A percentile compares a stretch with the other conserved stretches of the same genome.
Conservation (phyloP, 2,797 vertebrate species). For the Botia almorhae region DNA sequence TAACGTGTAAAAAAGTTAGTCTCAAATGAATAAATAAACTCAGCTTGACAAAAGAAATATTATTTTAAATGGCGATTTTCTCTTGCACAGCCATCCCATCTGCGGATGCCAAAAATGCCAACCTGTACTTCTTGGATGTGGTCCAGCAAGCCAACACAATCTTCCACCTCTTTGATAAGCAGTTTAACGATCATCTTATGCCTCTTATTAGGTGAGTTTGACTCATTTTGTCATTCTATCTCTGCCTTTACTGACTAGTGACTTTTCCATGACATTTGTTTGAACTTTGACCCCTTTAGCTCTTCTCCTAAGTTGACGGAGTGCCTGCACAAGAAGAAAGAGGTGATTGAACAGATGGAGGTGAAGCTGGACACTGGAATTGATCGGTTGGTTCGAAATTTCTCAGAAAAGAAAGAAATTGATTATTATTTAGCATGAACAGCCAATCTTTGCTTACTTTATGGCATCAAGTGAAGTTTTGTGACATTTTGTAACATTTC, state of each 20-base stretch:
- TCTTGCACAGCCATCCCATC: slow-evolving; percentile 89
- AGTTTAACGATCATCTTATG: slow-evolving; percentile 99
- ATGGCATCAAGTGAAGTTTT: neutral
- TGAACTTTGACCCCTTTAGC: slow-evolving; percentile 70
- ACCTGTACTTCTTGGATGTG: slow-evolving; percentile 97
- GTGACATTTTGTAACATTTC: neutral
- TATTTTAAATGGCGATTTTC: neutral
- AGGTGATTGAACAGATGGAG: slow-evolving; percentile 99
- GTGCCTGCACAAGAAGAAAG: slow-evolving; percentile 99
- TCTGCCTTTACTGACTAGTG: neutral
- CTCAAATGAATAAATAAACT: neutral
- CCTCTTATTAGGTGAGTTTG: slow-evolving; percentile 92
- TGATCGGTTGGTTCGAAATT: slow-evolving; percentile 83
- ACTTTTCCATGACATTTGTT: slow-evolving; percentile 12
- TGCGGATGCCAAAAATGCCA: slow-evolving; percentile 94
- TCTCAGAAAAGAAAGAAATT: no score
- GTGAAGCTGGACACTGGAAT: slow-evolving; percentile 98
- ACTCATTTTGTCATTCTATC: neutral
- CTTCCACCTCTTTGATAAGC: slow-evolving; percentile 99
- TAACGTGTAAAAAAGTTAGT: neutral
- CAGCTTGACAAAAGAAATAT: neutral
- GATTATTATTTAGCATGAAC: neutral
- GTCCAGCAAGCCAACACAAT: slow-evolving; percentile 99
- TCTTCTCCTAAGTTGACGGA: slow-evolving; percentile 97
- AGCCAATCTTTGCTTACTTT: neutral